Percentiles rank a stretch among this genome's conserved stretches.
phyloP scores from a whole-genome alignment of 2,888 invertebrate genomes.

The Amblyjoppa proteus region DNA sequence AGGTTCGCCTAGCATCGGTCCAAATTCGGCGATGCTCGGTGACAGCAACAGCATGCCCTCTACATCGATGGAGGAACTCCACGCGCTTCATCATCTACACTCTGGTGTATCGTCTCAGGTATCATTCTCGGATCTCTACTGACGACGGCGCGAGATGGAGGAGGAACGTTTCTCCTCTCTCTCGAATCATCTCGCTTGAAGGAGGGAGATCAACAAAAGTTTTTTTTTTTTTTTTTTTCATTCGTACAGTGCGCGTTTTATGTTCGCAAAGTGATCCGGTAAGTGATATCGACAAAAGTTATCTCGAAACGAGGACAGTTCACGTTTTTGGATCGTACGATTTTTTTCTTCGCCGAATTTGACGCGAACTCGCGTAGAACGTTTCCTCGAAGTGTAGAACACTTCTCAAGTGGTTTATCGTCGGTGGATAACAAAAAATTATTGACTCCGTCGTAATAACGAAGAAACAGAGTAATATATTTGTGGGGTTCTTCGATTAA shows the following conservation, averaged over 20 bases:
- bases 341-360: conserved; percentile 1
- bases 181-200: conserved; percentile 66
- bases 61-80: conserved; percentile 86
- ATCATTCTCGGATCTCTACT: conserved; percentile 85
- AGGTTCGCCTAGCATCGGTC: conserved; percentile 82
- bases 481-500: conserved; percentile 11
- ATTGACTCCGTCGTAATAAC: conserved; percentile 11
- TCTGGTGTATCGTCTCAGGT: conserved; percentile 84
- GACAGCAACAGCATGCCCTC: conserved; percentile 86
- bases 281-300: background rate
- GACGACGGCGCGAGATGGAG: conserved; percentile 80
- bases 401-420: conserved; percentile 5
- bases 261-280: background rate
- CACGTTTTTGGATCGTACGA: background rate
- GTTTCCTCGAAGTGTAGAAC: conserved; percentile 20
- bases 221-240: background rate
- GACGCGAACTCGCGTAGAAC: background rate
- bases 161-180: conserved; percentile 72
- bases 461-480: conserved; percentile 40
- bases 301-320: background rate
- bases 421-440: background rate
- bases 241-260: conserved; percentile 39
- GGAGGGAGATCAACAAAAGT: conserved; percentile 14
- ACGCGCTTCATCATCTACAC: conserved; percentile 86
- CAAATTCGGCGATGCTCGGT: conserved; percentile 84